Conservation (phyloP, 2,113 vertebrate species). For the Panthera leo region DNA sequence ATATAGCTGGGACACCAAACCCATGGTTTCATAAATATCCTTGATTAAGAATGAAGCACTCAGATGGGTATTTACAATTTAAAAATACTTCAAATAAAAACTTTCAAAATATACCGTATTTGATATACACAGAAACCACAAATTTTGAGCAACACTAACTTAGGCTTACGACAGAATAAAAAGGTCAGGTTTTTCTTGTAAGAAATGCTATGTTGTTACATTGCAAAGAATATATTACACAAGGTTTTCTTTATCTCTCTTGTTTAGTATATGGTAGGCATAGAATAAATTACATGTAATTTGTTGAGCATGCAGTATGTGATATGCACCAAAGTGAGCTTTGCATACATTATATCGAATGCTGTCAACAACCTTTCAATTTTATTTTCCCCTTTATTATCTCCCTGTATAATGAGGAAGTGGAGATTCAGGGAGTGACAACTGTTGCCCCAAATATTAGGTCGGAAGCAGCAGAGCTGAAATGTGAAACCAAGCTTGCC, state of each 20-base stretch:
- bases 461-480: neutral
- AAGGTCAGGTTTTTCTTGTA: neutral
- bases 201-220: neutral
- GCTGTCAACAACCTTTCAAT: neutral
- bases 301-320: neutral
- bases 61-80: neutral
- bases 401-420: slow-evolving; percentile 11
- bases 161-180: neutral
- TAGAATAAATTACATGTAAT: neutral
- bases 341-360: neutral
- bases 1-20: neutral
- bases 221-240: neutral
- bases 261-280: neutral
- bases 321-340: neutral
- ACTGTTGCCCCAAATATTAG: slow-evolving; percentile 20
- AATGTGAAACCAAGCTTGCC: neutral
- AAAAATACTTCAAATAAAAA: slow-evolving; percentile 25
- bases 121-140: neutral
- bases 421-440: neutral
- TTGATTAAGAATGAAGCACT: neutral
- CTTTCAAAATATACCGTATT: neutral
- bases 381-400: neutral
- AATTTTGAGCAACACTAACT: neutral
- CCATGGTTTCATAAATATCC: neutral
- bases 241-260: neutral